phyloP scores from a whole-genome alignment of 2,888 invertebrate species.

The Geotrupes spiniger region DNA sequence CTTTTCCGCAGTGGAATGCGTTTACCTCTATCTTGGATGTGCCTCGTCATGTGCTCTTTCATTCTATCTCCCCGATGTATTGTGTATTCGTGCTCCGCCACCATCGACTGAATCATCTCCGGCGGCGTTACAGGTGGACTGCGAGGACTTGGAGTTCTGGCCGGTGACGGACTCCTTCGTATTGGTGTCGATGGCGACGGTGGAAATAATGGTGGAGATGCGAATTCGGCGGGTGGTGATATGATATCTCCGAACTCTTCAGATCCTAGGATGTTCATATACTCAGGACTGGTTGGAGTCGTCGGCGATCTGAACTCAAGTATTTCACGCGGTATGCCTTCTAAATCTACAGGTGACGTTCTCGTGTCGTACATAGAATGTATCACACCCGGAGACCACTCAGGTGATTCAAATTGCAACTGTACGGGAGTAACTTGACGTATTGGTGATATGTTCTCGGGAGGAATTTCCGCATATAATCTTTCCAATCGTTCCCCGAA shows the following conservation, averaged over 20 bases:
- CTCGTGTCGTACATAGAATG: not conserved
- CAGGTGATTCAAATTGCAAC: not conserved
- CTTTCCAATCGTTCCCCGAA: not conserved
- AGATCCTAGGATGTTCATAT: not conserved
- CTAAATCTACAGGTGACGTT: not conserved
- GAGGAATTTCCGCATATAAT: not conserved
- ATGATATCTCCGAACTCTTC: not conserved
- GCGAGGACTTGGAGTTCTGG: conserved; percentile 2
- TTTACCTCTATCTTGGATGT: conserved; percentile 16
- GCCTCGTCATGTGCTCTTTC: conserved; percentile 6
- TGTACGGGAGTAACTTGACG: not conserved
- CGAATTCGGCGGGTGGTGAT: conserved; percentile 1
- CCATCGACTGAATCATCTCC: not conserved
- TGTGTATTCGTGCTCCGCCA: conserved; percentile 13
- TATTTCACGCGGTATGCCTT: not conserved
- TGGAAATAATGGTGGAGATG: conserved; percentile 12
- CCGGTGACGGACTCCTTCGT: not conserved
- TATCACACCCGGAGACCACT: not conserved
- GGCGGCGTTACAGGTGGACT: conserved; percentile 1
- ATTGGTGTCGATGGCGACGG: not conserved
- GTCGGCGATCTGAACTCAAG: not conserved
- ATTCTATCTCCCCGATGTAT: conserved; percentile 12
- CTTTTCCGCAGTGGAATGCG: not conserved
- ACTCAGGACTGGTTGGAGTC: not conserved
- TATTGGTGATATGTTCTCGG: not conserved